Conservation (phyloP, 2,113 vertebrate genomes). For the Hyla sarda region DNA sequence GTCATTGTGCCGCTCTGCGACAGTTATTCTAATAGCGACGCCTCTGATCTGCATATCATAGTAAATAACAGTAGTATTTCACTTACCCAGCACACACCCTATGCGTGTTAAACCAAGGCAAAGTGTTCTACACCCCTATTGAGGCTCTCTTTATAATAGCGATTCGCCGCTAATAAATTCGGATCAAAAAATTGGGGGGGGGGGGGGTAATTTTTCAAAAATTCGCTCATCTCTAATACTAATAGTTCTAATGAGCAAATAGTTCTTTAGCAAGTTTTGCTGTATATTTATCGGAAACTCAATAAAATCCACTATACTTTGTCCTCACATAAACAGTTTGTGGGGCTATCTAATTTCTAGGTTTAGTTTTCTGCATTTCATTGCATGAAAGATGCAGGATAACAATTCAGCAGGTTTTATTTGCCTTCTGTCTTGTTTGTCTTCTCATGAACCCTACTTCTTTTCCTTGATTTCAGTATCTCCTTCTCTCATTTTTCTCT, state of each 20-base stretch:
- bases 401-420: neutral
- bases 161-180: no score
- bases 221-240: no score
- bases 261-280: neutral
- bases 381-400: neutral
- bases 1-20: no score
- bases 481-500: conserved; percentile 14
- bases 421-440: neutral
- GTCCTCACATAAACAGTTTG: neutral
- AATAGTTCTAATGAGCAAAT: neutral
- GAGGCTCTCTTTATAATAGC: no score
- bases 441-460: conserved; percentile 25
- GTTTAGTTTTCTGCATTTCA: neutral
- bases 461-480: neutral
- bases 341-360: neutral
- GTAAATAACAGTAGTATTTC: no score
- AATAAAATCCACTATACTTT: neutral
- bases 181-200: no score
- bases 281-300: neutral
- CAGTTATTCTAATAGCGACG: no score
- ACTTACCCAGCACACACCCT: no score
- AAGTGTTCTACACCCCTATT: no score
- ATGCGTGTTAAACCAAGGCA: no score
- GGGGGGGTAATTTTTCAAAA: no score
- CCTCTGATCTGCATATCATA: no score